Conservation (phyloP, 2,797 vertebrate species). For the Liparis tanakae region DNA sequence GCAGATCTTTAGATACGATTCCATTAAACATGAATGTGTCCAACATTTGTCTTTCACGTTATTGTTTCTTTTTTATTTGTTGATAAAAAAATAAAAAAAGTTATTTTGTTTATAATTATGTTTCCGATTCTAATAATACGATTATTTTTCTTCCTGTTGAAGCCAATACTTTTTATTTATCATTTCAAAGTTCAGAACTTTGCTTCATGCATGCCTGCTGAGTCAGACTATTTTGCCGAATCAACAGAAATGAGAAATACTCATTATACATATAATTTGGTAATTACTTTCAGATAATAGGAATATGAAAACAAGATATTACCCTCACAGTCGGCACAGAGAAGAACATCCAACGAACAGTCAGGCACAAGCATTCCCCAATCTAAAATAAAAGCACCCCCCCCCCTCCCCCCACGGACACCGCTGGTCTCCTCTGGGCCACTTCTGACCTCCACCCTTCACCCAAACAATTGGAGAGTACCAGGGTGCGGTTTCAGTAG, state of each 20-base stretch:
- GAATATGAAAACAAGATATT: neutral
- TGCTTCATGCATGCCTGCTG: neutral
- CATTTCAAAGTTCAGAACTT: neutral
- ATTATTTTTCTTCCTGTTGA: neutral
- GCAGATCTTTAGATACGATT: neutral
- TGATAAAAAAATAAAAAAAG: neutral
- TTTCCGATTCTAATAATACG: neutral
- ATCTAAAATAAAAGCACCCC: neutral
- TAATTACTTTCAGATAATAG: neutral
- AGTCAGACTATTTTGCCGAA: neutral
- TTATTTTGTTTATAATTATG: neutral
- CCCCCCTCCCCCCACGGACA: conserved; percentile 25
- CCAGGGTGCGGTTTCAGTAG: conserved; percentile 47
- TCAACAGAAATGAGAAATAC: conserved; percentile 1
- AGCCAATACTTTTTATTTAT: neutral
- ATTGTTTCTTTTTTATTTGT: neutral
- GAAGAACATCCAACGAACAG: neutral
- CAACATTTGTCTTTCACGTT: neutral
- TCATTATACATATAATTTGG: too few species aligned
- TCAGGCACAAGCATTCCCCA: neutral
- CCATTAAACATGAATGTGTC: neutral
- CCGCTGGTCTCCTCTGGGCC: conserved; percentile 29
- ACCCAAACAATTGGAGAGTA: conserved; percentile 58
- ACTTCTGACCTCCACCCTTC: conserved; percentile 58
- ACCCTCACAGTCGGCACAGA: neutral